Conservation (phyloP, 2,888 invertebrate species). For the Erebia ligea region DNA sequence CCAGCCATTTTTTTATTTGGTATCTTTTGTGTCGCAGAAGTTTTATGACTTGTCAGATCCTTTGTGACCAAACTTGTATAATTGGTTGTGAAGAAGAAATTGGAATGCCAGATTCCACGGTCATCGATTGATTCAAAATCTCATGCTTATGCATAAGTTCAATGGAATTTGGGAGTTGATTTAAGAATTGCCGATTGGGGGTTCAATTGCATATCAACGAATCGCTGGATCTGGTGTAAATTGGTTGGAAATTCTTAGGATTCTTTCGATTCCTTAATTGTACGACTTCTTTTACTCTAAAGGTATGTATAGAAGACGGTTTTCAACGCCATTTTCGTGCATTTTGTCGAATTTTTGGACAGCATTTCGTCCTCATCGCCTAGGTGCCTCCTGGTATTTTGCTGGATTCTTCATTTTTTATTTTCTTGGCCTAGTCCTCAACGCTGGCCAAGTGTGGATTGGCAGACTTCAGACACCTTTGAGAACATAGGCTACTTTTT, state of each 20-base stretch:
- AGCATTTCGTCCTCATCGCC: background rate
- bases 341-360: background rate
- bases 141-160: constrained; percentile 38
- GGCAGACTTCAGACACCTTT: background rate
- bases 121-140: constrained; percentile 32
- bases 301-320: background rate
- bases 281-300: background rate
- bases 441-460: too few relatives aligned
- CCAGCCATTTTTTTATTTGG: constrained; percentile 40
- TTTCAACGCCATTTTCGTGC: background rate
- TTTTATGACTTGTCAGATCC: constrained; percentile 41
- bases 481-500: too few relatives aligned
- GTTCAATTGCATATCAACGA: constrained; percentile 7
- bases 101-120: constrained; percentile 31
- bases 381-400: background rate
- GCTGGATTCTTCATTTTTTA: background rate
- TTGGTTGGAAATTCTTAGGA: background rate
- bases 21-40: constrained; percentile 40
- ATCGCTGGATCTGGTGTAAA: constrained; percentile 18
- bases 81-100: constrained; percentile 31
- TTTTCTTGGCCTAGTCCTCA: background rate
- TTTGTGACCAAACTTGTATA: constrained; percentile 33
- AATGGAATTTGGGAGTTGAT: constrained; percentile 14
- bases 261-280: background rate
- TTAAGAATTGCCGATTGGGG: constrained; percentile 6